Conservation (phyloP, 1,140 invertebrate genomes). For the Latrodectus geometricus region DNA sequence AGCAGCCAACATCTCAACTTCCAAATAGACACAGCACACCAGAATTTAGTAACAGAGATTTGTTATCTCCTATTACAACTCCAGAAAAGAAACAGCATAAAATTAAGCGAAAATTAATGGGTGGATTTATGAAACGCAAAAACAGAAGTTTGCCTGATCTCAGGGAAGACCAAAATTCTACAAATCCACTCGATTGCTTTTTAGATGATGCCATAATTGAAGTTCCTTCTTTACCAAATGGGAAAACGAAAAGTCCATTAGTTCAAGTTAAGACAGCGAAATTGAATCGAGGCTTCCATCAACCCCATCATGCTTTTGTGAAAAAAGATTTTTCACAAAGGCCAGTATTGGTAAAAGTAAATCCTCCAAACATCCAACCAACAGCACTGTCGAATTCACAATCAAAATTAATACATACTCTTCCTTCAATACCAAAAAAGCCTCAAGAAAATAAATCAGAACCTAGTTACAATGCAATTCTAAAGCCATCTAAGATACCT, state of each 20-base stretch:
- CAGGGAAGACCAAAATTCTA: constrained; percentile 76
- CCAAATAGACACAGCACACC: neutral
- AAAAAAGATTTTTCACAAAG: constrained; percentile 57
- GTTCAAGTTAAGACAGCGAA: neutral
- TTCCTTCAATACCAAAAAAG: constrained; percentile 38
- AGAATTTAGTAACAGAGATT: constrained; percentile 33
- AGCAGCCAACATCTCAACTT: constrained; percentile 12
- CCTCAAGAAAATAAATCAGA: constrained; percentile 30
- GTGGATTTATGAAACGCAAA: constrained; percentile 86
- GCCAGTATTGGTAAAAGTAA: constrained; percentile 52
- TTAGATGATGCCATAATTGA: constrained; percentile 61
- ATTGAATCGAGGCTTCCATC: constrained; percentile 48
- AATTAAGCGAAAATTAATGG: constrained; percentile 89
- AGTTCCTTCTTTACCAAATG: constrained; percentile 52
- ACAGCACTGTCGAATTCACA: constrained; percentile 6
- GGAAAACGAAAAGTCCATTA: constrained; percentile 28
- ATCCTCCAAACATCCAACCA: constrained; percentile 49
- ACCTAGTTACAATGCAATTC: neutral
- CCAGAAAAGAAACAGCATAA: constrained; percentile 90
- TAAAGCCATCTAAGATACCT: constrained; percentile 59
- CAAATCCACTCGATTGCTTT: constrained; percentile 18
- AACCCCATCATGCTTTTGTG: constrained; percentile 58
- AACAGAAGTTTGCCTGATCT: constrained; percentile 92
- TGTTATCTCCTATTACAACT: constrained; percentile 41
- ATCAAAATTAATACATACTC: constrained; percentile 38